Conservation (phyloP, 1,140 invertebrate genomes). For the Lordiphosa mommai region DNA sequence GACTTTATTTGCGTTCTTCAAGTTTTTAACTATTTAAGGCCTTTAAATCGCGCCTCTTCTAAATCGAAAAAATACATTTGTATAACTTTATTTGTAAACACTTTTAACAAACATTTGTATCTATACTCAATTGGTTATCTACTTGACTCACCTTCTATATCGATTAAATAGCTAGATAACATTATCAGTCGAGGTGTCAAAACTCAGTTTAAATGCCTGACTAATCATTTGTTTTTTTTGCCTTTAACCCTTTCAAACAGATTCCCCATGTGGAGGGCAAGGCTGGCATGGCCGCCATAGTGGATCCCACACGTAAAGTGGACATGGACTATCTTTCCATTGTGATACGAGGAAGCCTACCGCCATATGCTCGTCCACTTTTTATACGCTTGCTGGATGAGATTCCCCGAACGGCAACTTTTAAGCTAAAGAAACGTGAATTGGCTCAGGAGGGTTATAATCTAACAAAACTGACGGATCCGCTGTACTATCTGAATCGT, state of each 20-base stretch:
- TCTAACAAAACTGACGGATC: conserved; percentile 83
- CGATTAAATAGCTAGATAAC: too few species aligned
- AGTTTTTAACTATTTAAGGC: too few species aligned
- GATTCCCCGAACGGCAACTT: conserved; percentile 93
- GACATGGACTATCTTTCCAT: conserved; percentile 84
- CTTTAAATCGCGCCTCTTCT: too few species aligned
- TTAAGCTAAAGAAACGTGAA: conserved; percentile 93
- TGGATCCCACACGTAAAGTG: conserved; percentile 86
- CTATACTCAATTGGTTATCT: too few species aligned
- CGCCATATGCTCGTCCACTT: conserved; percentile 91
- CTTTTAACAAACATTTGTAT: background rate
- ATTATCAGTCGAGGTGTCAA: background rate
- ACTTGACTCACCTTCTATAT: too few species aligned
- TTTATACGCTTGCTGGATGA: conserved; percentile 91
- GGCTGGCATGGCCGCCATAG: conserved; percentile 97
- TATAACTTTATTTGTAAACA: background rate
- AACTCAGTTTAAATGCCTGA: background rate
- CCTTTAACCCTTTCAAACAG: conserved; percentile 80
- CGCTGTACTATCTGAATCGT: conserved; percentile 87
- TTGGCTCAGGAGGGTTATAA: conserved; percentile 90
- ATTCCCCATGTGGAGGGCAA: conserved; percentile 92
- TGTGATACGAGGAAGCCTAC: conserved; percentile 86
- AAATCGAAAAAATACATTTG: conserved; percentile 1
- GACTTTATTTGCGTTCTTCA: too few species aligned
- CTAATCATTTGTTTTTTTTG: background rate